These are phyloP conservation scores for Drosophila nasuta DNA, from an alignment of 1,140 invertebrate species.

Conservation along the genomic window DNA sequence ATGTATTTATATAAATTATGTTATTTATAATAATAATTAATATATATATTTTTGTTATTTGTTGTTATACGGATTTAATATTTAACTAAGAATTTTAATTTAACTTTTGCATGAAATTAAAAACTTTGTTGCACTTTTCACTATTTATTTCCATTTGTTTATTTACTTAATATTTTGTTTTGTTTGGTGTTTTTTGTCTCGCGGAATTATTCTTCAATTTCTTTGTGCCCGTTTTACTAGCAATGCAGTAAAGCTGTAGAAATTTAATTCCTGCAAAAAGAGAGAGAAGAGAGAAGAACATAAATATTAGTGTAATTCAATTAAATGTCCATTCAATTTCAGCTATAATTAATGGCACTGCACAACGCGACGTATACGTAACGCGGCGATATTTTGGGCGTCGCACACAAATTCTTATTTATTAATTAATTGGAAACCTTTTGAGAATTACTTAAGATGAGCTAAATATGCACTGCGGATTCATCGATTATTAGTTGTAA, in stretches of 20 bases:
- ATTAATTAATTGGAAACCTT: slow-evolving; percentile 14
- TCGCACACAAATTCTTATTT: neutral
- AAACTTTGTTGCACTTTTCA: slow-evolving; percentile 53
- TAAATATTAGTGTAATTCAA: slow-evolving; percentile 46
- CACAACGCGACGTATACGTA: slow-evolving; percentile 50
- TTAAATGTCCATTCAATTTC: slow-evolving; percentile 32
- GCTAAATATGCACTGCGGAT: neutral
- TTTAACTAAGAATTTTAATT: slow-evolving; percentile 71
- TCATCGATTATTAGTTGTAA: neutral
- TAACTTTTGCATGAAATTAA: slow-evolving; percentile 51
- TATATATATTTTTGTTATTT: neutral
- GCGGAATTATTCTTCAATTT: slow-evolving; percentile 67
- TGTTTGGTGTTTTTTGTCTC: slow-evolving; percentile 38
- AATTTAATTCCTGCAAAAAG: slow-evolving; percentile 71
- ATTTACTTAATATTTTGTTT: slow-evolving; percentile 19
- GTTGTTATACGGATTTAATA: slow-evolving; percentile 21
- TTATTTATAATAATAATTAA: slow-evolving; percentile 25
- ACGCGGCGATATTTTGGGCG: neutral
- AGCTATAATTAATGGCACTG: slow-evolving; percentile 44
- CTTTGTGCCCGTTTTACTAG: slow-evolving; percentile 63
- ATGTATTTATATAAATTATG: slow-evolving; percentile 21
- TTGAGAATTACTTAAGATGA: slow-evolving; percentile 1
- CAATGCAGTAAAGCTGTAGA: slow-evolving; percentile 76
- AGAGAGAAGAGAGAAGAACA: neutral
- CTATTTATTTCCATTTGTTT: slow-evolving; percentile 16